A percentile compares a stretch with the other conserved stretches of the same genome.
Evolutionary conservation across 2,888 invertebrate genomes (phyloP).

Genomic region (Thecophora atra): DNA sequence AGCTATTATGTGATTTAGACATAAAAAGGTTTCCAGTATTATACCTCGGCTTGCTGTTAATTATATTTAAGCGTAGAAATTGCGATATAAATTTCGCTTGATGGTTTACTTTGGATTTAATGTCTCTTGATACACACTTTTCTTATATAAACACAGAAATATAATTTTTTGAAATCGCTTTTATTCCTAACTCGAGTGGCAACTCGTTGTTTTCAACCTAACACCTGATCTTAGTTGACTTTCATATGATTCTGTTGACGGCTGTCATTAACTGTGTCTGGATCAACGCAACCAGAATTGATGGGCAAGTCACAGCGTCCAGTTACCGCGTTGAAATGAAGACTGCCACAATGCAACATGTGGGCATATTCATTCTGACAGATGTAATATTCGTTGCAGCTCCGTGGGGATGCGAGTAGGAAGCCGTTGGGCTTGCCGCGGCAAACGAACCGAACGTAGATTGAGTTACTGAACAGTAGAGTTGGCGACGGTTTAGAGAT

Average conservation of each 20-base stretch:
- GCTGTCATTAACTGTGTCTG: constrained; percentile 3
- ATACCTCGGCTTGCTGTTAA: too few relatives aligned
- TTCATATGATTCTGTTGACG: not conserved
- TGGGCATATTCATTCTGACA: constrained; percentile 53
- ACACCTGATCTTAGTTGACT: too few relatives aligned
- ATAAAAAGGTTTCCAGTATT: too few relatives aligned
- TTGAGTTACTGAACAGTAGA: constrained; percentile 43
- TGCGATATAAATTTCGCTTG: too few relatives aligned
- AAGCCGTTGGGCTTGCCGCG: constrained; percentile 55
- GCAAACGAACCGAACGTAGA: constrained; percentile 52
- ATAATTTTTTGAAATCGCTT: too few relatives aligned
- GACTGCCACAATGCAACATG: constrained; percentile 52
- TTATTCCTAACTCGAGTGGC: too few relatives aligned
- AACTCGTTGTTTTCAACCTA: too few relatives aligned
- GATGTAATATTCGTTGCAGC: constrained; percentile 56
- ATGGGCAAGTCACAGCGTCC: constrained; percentile 58
- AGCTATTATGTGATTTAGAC: too few relatives aligned
- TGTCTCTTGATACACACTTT: too few relatives aligned
- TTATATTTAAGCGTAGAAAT: too few relatives aligned
- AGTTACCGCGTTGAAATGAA: constrained; percentile 55
- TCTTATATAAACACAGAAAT: too few relatives aligned
- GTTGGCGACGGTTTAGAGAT: constrained; percentile 20
- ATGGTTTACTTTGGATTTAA: too few relatives aligned
- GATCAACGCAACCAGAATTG: constrained; percentile 42
- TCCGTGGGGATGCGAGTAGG: constrained; percentile 54